These are phyloP conservation scores for Drosophila nigricruria DNA, from an alignment of 2,888 invertebrate genomes.

Conservation along the genomic window DNA sequence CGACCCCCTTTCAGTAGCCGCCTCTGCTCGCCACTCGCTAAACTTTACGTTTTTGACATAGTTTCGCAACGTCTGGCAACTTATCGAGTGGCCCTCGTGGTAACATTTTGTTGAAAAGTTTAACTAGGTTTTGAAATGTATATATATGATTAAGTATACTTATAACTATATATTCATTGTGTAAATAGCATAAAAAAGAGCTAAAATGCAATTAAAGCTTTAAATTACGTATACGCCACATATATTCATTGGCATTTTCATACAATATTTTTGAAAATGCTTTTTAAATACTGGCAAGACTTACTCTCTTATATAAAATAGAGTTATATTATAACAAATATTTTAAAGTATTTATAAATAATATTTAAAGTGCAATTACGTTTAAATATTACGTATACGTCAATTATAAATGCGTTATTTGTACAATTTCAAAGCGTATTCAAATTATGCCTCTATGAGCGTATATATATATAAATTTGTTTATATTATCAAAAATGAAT, in stretches of 20 bases:
- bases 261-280: neutral
- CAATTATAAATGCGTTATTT: neutral
- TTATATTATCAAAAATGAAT: neutral
- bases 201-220: neutral
- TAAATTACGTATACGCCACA: constrained; percentile 1
- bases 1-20: constrained; percentile 12
- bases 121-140: neutral
- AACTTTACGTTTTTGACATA: constrained; percentile 30
- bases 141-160: neutral
- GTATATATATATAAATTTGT: too few species aligned
- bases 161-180: too few species aligned
- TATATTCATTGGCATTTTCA: neutral
- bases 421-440: neutral
- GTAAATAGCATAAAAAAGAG: too few species aligned
- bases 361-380: neutral
- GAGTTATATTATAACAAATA: neutral
- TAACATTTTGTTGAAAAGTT: neutral
- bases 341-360: neutral
- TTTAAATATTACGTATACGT: constrained; percentile 3
- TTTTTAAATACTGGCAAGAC: neutral
- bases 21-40: neutral
- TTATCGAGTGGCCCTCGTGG: constrained; percentile 23
- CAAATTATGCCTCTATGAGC: too few species aligned
- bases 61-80: constrained; percentile 27
- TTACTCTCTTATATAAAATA: neutral